phyloP scores from a whole-genome alignment of 2,888 invertebrate genomes.

The Meliscaeva auricollis region DNA sequence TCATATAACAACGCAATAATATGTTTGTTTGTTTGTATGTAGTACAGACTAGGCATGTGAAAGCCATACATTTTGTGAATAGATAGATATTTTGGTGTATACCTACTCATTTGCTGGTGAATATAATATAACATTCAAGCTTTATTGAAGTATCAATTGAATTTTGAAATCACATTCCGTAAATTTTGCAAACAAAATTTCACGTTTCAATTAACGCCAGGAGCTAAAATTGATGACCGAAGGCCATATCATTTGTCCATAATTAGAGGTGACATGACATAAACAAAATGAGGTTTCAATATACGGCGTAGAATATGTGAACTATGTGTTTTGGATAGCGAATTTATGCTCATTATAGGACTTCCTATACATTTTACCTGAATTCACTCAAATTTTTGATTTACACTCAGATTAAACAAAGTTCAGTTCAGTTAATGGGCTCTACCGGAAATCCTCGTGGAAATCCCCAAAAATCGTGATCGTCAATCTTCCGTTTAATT shows the following conservation, averaged over 20 bases:
- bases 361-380: not conserved
- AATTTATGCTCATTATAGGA: not conserved
- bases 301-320: not conserved
- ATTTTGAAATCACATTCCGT: conserved; percentile 42
- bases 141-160: conserved; percentile 39
- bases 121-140: conserved; percentile 9
- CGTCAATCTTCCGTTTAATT: no score
- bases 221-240: conserved; percentile 1
- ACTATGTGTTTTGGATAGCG: not conserved
- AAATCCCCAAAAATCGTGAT: no score
- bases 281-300: not conserved
- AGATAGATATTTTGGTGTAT: not conserved
- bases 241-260: conserved; percentile 15
- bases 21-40: conserved; percentile 2
- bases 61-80: not conserved
- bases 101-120: not conserved
- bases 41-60: not conserved
- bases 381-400: conserved; percentile 27
- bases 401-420: not conserved
- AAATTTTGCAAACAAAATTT: conserved; percentile 60
- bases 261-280: conserved; percentile 1
- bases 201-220: conserved; percentile 61
- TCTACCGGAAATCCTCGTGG: no score
- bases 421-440: no score
- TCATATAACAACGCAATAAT: not conserved